Evolutionary conservation across 2,797 vertebrate genomes (phyloP), one percentile per base, ranked within the genome.

Genomic region (Neosilurus mollespiculum): DNA sequence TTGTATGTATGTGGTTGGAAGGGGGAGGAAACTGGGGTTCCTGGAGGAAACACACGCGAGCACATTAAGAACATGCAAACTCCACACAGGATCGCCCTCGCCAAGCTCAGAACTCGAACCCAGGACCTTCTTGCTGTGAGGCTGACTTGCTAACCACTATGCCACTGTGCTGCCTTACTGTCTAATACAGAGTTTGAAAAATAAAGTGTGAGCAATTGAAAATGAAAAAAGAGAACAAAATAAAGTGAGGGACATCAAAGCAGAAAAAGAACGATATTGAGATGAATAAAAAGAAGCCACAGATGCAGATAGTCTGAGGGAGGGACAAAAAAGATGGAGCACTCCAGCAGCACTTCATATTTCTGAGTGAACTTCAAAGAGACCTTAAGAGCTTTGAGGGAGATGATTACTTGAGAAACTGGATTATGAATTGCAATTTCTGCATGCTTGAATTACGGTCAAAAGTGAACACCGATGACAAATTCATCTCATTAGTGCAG

Each of bases 401-500:
- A 61, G 69, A 73, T 72, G 66, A 83, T 70, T 49, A 82, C 66
- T 80, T 43, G 56, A 20, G 56, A 56, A 76, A 80, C 59, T 72
- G 81, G 77, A 49, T 70, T 66, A 53, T 73, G 51, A 78, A 56
- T 62, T 62, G 71, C 65, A 79, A 56, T 62, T 75, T 65, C 79
- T 64, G 75, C 12, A 62, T 43, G 56, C 54, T 64, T 65, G 69
- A 76, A 53, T 80, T 79, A 76, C 4, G 26, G 72, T 70, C 26
- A 81, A 59, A 85, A 70, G 30, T 77, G 64, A 84, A 77, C 43
- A 62, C 59, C 18, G 43, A 77, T 83, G 80, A 81, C 82, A 83
- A 73, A 86, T 83, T 86, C 61, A 26, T 79, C 71, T 86, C 78
- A 86, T 86, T 86, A 77, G 65, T 81, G 83, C 80, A 70, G 79